A percentile compares a stretch with the other conserved stretches of the same genome.
These are phyloP conservation scores for Periophthalmodon schlosseri DNA, from an alignment of 2,113 vertebrate species.

Conservation along the genomic window DNA sequence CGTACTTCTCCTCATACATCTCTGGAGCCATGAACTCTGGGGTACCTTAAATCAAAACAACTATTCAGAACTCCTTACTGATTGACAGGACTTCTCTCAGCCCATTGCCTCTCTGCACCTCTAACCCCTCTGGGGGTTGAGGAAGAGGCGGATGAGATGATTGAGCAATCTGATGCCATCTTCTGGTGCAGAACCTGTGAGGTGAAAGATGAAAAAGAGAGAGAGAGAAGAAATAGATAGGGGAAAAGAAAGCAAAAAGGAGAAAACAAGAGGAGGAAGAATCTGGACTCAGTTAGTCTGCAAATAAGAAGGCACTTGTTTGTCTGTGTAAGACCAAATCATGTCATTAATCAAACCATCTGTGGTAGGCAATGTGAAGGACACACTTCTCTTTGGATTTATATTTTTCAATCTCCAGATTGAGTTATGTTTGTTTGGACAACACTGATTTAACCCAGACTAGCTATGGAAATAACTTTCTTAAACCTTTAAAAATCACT, in stretches of 20 bases:
- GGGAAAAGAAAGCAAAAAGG: conserved; percentile 71
- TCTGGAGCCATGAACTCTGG: conserved; percentile 99
- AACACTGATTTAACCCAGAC: conserved; percentile 36
- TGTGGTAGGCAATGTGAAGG: conserved; percentile 68
- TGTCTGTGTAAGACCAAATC: conserved; percentile 88
- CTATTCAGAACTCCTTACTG: conserved; percentile 89
- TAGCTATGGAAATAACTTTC: conserved; percentile 81
- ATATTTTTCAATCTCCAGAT: conserved; percentile 5
- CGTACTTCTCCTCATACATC: conserved; percentile 99
- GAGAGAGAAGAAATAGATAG: conserved; percentile 52
- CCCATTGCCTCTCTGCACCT: conserved; percentile 81
- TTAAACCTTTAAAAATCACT: conserved; percentile 59
- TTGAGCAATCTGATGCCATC: conserved; percentile 58
- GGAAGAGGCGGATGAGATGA: conserved; percentile 74
- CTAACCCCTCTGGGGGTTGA: conserved; percentile 75
- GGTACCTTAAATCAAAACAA: conserved; percentile 99
- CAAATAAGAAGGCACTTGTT: conserved; percentile 78
- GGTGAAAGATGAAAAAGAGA: conserved; percentile 71
- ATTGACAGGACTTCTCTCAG: conserved; percentile 72
- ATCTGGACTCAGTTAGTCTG: conserved; percentile 86
- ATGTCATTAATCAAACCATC: conserved; percentile 56
- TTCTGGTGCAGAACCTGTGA: conserved; percentile 77
- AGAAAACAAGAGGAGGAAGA: conserved; percentile 79
- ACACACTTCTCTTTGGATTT: conserved; percentile 57
- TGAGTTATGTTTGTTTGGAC: conserved; percentile 38